Conservation (phyloP, 2,113 vertebrate genomes). For the Bathybates hornii region DNA sequence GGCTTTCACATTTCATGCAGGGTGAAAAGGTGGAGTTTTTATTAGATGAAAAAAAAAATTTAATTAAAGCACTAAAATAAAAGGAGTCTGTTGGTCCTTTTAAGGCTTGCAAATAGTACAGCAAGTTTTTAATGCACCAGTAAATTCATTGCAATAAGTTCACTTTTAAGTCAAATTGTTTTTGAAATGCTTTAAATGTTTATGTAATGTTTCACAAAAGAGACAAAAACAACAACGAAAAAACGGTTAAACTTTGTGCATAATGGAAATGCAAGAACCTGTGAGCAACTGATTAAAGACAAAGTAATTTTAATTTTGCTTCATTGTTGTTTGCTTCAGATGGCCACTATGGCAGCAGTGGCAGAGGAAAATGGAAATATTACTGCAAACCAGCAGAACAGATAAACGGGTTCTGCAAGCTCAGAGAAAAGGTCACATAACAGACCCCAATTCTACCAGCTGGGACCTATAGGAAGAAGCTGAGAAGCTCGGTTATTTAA, state of each 20-base stretch:
- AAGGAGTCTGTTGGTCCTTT: background rate
- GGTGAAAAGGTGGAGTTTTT: accelerated
- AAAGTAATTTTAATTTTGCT: background rate
- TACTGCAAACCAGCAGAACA: background rate
- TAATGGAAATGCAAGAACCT: background rate
- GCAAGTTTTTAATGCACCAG: background rate
- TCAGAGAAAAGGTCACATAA: background rate
- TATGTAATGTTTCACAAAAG: background rate
- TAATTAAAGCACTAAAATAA: background rate
- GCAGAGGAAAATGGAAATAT: background rate
- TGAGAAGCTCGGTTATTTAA: background rate
- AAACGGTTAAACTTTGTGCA: background rate
- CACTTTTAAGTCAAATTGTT: background rate
- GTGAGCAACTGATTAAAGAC: background rate
- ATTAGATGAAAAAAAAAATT: background rate
- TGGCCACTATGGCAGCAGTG: background rate
- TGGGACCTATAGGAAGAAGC: background rate
- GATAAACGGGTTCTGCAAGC: background rate
- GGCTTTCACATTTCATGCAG: background rate
- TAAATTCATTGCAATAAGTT: background rate
- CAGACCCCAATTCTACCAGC: background rate
- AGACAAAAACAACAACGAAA: background rate
- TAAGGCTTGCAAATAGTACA: background rate
- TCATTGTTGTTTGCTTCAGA: background rate
- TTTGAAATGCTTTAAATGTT: background rate